Percentiles rank a stretch among this genome's conserved stretches.
These are phyloP conservation scores for Apteryx owenii DNA, from an alignment of 2,113 vertebrate genomes.

Conservation along the genomic window DNA sequence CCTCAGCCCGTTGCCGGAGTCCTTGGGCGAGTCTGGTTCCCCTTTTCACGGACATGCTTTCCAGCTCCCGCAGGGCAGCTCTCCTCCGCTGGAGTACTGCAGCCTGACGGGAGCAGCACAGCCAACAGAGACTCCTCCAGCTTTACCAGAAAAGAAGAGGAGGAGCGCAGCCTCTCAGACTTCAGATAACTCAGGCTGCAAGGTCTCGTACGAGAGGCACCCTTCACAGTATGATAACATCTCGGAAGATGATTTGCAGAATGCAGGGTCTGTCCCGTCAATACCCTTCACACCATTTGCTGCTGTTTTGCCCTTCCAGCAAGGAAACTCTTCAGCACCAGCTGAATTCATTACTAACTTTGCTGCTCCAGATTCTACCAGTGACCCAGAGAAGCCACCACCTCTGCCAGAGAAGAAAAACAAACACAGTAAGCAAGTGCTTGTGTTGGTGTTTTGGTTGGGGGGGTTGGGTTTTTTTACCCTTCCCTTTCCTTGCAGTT, in stretches of 20 bases:
- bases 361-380: conserved; percentile 73
- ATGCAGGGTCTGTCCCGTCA: background rate
- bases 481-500: background rate
- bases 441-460: background rate
- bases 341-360: conserved; percentile 82
- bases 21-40: conserved; percentile 85
- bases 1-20: conserved; percentile 93
- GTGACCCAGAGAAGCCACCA: conserved; percentile 87
- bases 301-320: conserved; percentile 85
- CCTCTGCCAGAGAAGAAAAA: conserved; percentile 97
- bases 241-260: conserved; percentile 88
- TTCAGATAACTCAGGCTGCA: conserved; percentile 75
- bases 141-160: conserved; percentile 94
- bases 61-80: conserved; percentile 74
- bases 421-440: conserved; percentile 89
- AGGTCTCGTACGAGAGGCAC: conserved; percentile 87
- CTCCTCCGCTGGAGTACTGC: conserved; percentile 65
- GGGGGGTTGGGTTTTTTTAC: no score
- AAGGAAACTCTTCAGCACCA: conserved; percentile 79
- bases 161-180: conserved; percentile 83
- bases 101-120: background rate
- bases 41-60: conserved; percentile 86
- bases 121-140: conserved; percentile 85
- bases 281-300: conserved; percentile 83
- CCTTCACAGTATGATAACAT: conserved; percentile 95